Conservation (phyloP, 2,888 invertebrate species). For the Diaprepes abbreviatus region DNA sequence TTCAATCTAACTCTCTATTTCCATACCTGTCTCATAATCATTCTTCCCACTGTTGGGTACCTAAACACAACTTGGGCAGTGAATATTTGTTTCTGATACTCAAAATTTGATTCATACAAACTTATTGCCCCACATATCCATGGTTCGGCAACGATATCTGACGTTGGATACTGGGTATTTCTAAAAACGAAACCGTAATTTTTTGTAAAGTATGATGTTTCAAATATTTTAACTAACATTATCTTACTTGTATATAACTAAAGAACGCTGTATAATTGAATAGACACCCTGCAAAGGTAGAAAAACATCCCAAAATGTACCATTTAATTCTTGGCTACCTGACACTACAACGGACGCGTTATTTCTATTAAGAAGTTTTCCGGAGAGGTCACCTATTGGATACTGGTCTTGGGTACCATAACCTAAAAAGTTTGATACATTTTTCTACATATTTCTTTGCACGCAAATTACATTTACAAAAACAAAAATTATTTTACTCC, state of each 20-base stretch:
- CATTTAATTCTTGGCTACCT: conserved; percentile 81
- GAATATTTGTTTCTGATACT: conserved; percentile 79
- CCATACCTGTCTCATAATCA: conserved; percentile 80
- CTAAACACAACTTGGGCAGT: conserved; percentile 80
- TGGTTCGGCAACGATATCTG: conserved; percentile 66
- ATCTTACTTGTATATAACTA: conserved; percentile 81
- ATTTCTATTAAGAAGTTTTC: conserved; percentile 84
- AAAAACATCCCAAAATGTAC: conserved; percentile 86
- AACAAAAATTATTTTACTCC: no score
- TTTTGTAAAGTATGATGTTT: background rate
- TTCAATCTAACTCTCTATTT: no score
- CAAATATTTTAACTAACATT: background rate
- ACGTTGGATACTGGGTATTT: conserved; percentile 68
- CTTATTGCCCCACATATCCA: conserved; percentile 78
- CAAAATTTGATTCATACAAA: conserved; percentile 75
- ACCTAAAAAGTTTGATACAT: no score
- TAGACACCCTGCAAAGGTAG: conserved; percentile 85
- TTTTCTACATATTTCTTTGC: no score
- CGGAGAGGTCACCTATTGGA: conserved; percentile 89
- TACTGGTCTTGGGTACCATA: conserved; percentile 91
- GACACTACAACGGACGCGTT: conserved; percentile 78
- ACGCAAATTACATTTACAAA: no score
- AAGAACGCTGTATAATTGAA: conserved; percentile 84
- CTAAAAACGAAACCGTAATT: conserved; percentile 57
- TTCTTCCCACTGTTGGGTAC: conserved; percentile 89